These are phyloP conservation scores for Malthinus seriepunctatus DNA, from an alignment of 2,888 invertebrate genomes.

Conservation along the genomic window DNA sequence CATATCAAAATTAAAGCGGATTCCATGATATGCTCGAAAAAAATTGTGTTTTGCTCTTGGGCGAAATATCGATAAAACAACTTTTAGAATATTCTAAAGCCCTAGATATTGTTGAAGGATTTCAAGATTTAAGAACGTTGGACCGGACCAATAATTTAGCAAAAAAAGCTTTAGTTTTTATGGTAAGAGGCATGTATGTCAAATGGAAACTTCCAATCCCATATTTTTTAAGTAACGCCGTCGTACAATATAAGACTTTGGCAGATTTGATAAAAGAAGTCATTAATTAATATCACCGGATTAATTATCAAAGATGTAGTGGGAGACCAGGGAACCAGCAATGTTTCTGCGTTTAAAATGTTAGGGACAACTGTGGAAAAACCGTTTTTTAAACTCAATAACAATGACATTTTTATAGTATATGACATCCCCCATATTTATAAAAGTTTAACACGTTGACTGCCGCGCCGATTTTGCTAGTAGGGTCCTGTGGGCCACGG, in stretches of 20 bases:
- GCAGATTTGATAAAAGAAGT: neutral
- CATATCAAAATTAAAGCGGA: neutral
- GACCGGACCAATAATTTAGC: neutral
- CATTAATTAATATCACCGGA: neutral
- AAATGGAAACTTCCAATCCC: neutral
- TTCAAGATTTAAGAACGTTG: neutral
- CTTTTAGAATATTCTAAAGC: neutral
- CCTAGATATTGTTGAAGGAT: neutral
- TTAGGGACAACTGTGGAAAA: neutral
- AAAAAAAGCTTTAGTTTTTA: neutral
- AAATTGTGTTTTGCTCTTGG: neutral
- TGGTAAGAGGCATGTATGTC: neutral
- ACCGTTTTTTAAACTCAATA: neutral
- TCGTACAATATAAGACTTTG: neutral
- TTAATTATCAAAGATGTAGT: neutral
- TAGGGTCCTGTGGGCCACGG: no score
- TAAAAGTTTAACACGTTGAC: neutral
- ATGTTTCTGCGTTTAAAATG: neutral
- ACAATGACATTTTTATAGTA: neutral
- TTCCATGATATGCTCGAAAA: neutral
- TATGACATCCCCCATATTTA: neutral
- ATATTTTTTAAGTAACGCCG: neutral
- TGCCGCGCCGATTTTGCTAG: no score
- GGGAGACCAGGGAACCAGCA: neutral
- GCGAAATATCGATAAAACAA: neutral